Evolutionary conservation across 92 coral and sea anemone species (phyloP).

Genomic region (Palythoa grandis): DNA sequence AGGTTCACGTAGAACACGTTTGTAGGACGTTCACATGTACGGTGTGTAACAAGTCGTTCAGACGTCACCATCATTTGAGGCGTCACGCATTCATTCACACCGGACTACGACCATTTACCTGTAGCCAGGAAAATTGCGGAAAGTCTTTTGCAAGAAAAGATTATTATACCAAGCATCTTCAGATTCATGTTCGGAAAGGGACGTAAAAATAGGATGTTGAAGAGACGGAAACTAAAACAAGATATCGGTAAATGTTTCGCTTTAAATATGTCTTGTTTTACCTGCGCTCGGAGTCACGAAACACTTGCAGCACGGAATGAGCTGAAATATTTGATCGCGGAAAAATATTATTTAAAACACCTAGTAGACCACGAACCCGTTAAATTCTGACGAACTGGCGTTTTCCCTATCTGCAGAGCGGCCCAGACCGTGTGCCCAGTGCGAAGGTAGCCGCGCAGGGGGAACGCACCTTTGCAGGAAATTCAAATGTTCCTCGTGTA

Average conservation of each 20-base stretch:
- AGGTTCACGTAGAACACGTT: background rate
- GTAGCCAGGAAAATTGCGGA: conserved; percentile 55
- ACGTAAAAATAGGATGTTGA: background rate
- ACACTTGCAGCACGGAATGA: conserved; percentile 24
- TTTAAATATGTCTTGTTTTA: background rate
- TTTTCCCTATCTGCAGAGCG: background rate
- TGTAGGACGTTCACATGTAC: conserved; percentile 17
- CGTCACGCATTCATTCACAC: conserved; percentile 49
- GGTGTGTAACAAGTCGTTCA: conserved; percentile 29
- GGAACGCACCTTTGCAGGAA: conserved; percentile 24
- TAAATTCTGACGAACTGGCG: background rate
- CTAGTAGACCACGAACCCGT: background rate
- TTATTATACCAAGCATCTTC: conserved; percentile 50
- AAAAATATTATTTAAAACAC: background rate
- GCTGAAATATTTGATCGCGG: background rate
- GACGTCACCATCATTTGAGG: conserved; percentile 22
- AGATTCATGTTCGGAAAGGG: conserved; percentile 20
- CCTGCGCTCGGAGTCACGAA: conserved; percentile 2
- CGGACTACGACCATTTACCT: conserved; percentile 53
- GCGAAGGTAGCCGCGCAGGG: background rate
- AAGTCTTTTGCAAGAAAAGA: conserved; percentile 61
- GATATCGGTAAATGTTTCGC: background rate
- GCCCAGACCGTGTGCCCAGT: conserved; percentile 10
- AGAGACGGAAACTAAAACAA: background rate
- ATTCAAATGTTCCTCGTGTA: conserved; percentile 10